Evolutionary conservation across 2,888 invertebrate species (phyloP).

Genomic region (Apodemia hepburni): DNA sequence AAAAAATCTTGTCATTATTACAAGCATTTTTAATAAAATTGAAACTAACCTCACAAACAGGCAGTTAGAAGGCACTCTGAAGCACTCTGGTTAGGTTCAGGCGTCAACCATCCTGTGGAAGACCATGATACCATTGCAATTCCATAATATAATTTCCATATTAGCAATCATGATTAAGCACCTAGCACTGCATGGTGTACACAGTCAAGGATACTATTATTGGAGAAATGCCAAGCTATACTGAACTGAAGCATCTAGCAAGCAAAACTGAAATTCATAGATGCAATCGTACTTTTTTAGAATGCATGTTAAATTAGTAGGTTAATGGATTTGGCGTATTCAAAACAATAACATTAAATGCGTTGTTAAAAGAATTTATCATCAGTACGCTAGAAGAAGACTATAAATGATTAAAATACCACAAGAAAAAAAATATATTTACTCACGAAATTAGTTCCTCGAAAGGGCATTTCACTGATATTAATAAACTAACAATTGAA

Average conservation of each 20-base stretch:
- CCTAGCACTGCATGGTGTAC: conserved; percentile 42
- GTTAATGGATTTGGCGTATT: conserved; percentile 28
- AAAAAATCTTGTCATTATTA: conserved; percentile 3
- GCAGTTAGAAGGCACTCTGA: conserved; percentile 72
- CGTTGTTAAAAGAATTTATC: conserved; percentile 2
- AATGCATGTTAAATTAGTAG: conserved; percentile 37
- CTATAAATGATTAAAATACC: not conserved
- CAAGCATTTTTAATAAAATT: conserved; percentile 24
- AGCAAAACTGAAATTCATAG: conserved; percentile 61
- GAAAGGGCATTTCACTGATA: conserved; percentile 67
- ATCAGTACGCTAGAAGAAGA: not conserved
- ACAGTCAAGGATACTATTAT: conserved; percentile 70
- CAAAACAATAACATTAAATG: conserved; percentile 9
- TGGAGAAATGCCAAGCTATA: conserved; percentile 65
- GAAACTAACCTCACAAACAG: conserved; percentile 76
- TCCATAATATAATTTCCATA: conserved; percentile 40
- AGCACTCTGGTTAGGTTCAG: conserved; percentile 68
- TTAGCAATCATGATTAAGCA: conserved; percentile 44
- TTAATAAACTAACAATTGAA: conserved; percentile 24
- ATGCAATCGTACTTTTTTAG: conserved; percentile 46
- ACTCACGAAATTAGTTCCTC: conserved; percentile 70
- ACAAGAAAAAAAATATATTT: conserved; percentile 36
- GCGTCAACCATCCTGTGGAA: conserved; percentile 74
- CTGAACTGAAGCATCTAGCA: conserved; percentile 50
- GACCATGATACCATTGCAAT: conserved; percentile 57